Evolutionary conservation across 2,113 vertebrate genomes (phyloP).

Genomic region (Mus pahari): DNA sequence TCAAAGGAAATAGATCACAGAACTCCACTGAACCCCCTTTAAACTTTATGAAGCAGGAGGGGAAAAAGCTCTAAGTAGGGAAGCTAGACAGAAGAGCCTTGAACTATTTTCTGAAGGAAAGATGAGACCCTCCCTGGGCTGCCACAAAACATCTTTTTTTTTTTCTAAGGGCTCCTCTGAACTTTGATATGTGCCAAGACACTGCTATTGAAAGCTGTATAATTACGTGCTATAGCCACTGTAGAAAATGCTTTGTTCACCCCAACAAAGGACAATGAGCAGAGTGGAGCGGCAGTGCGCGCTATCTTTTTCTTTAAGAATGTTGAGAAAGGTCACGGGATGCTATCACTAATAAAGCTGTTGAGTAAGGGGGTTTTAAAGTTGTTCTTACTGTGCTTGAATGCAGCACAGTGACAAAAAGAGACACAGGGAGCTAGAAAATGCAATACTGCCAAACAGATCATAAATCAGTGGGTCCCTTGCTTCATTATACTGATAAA

Average conservation of each 20-base stretch:
- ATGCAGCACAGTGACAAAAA: constrained; percentile 89
- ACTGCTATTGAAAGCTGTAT: constrained; percentile 92
- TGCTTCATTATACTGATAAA: constrained; percentile 86
- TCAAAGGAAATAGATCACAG: constrained; percentile 94
- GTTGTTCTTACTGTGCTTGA: constrained; percentile 88
- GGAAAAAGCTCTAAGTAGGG: constrained; percentile 92
- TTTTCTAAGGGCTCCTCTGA: constrained; percentile 92
- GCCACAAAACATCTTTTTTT: constrained; percentile 96
- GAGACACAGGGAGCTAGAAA: constrained; percentile 86
- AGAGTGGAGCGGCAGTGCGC: constrained; percentile 91
- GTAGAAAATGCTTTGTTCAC: constrained; percentile 91
- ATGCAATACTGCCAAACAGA: constrained; percentile 88
- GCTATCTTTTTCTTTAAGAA: constrained; percentile 93
- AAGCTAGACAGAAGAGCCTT: constrained; percentile 97
- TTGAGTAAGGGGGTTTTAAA: constrained; percentile 91
- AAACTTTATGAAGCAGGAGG: constrained; percentile 94
- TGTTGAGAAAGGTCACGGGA: constrained; percentile 89
- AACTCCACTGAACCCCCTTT: constrained; percentile 94
- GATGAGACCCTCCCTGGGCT: constrained; percentile 96
- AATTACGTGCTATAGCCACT: constrained; percentile 92
- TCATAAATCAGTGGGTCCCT: constrained; percentile 81
- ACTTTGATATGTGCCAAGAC: constrained; percentile 93
- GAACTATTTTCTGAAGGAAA: constrained; percentile 96
- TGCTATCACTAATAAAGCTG: constrained; percentile 91
- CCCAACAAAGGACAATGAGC: constrained; percentile 93